Conservation (phyloP, 2,797 vertebrate genomes). For the Passerculus sandwichensis region DNA sequence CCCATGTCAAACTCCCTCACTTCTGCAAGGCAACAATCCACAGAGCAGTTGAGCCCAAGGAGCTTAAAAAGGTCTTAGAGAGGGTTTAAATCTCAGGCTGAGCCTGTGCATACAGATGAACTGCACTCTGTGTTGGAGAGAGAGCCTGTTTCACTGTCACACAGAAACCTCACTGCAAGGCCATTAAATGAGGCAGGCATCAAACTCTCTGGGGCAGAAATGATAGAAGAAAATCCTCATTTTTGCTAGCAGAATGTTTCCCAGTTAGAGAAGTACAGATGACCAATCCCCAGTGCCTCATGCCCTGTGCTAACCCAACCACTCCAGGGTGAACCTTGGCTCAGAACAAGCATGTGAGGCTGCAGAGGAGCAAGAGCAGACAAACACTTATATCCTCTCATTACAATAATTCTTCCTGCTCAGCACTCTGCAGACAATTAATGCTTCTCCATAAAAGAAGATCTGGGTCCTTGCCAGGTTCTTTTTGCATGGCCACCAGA, state of each 20-base stretch:
- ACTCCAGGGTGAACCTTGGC: background rate
- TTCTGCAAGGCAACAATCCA: background rate
- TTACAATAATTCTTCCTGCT: background rate
- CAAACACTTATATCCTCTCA: background rate
- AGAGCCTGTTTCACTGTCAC: background rate
- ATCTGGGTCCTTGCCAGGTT: background rate
- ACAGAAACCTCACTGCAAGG: background rate
- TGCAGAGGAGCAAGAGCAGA: background rate
- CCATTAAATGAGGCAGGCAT: background rate
- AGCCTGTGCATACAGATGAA: background rate
- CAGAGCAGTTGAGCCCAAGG: background rate
- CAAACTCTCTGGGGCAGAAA: background rate
- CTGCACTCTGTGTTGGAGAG: background rate
- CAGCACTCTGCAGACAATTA: background rate
- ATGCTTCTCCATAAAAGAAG: background rate
- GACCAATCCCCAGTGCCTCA: background rate
- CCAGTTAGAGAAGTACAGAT: background rate
- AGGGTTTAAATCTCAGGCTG: background rate
- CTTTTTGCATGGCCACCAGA: background rate
- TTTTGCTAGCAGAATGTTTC: background rate
- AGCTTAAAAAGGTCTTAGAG: constrained; percentile 33
- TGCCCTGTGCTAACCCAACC: background rate
- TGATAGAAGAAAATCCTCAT: background rate
- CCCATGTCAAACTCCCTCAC: background rate
- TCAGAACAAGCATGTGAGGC: background rate